Percentiles rank a stretch among this genome's conserved stretches.
These are phyloP conservation scores for Dicrurus megarhynchus DNA, from an alignment of 2,113 vertebrate species.

Conservation along the genomic window DNA sequence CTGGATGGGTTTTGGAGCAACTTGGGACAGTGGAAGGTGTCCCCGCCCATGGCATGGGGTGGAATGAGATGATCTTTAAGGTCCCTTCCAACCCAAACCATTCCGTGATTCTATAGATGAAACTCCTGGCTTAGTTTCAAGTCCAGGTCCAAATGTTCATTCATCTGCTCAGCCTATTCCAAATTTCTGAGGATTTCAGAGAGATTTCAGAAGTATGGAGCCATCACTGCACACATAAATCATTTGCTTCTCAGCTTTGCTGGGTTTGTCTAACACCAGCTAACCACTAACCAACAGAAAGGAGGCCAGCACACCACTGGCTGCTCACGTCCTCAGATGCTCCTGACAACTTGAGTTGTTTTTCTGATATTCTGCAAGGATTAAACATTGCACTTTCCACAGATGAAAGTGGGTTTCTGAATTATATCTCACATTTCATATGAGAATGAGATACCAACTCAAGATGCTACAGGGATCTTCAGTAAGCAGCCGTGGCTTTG, in stretches of 20 bases:
- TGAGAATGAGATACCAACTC: not conserved
- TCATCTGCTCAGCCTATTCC: not conserved
- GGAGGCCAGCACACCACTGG: not conserved
- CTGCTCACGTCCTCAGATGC: not conserved
- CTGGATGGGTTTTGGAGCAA: not conserved
- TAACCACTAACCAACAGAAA: not conserved
- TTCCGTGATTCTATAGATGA: not conserved
- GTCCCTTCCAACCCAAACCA: not conserved
- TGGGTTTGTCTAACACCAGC: not conserved
- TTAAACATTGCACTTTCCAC: not conserved
- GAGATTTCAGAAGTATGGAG: not conserved
- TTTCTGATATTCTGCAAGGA: not conserved
- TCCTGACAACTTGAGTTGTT: not conserved
- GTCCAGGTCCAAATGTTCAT: not conserved
- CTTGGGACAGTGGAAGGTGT: not conserved
- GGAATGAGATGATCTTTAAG: not conserved
- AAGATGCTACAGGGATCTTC: not conserved
- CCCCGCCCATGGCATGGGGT: not conserved
- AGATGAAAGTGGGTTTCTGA: not conserved
- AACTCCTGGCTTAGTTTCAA: not conserved
- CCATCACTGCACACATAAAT: not conserved
- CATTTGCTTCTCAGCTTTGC: not conserved
- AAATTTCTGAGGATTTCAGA: not conserved
- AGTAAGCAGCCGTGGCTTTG: not conserved
- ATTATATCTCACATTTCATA: not conserved